These are phyloP conservation scores for Macrotus californicus DNA, from an alignment of 2,113 vertebrate genomes.

Conservation along the genomic window DNA sequence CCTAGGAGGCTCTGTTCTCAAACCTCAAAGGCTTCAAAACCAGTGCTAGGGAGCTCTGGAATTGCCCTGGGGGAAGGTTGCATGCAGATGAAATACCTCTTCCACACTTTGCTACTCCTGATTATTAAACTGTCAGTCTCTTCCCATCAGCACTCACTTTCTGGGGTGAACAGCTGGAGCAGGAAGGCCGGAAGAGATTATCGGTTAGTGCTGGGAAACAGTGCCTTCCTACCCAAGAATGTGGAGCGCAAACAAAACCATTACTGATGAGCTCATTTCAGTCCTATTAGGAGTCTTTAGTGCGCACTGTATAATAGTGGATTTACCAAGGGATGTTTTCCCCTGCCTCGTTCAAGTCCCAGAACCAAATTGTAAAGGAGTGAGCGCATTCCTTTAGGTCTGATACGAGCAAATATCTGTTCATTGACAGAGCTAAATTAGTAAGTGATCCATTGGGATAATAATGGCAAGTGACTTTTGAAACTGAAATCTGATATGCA, in stretches of 20 bases:
- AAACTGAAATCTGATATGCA: neutral
- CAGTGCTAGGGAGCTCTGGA: neutral
- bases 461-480: neutral
- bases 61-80: neutral
- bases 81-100: neutral
- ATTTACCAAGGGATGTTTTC: neutral
- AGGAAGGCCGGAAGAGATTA: neutral
- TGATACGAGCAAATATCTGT: neutral
- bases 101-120: conserved; percentile 24
- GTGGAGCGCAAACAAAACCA: neutral
- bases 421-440: neutral
- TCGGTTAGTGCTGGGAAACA: neutral
- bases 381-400: neutral
- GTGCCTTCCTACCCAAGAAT: neutral
- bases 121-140: neutral
- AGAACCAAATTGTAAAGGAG: neutral
- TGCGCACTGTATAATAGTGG: neutral
- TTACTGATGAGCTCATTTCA: neutral
- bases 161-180: neutral
- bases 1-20: neutral
- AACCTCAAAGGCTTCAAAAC: neutral
- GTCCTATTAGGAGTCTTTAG: neutral
- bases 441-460: neutral
- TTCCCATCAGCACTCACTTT: neutral
- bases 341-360: neutral